Conservation (phyloP, 64 coral and sea anemone species). For the Acropora yongei region DNA sequence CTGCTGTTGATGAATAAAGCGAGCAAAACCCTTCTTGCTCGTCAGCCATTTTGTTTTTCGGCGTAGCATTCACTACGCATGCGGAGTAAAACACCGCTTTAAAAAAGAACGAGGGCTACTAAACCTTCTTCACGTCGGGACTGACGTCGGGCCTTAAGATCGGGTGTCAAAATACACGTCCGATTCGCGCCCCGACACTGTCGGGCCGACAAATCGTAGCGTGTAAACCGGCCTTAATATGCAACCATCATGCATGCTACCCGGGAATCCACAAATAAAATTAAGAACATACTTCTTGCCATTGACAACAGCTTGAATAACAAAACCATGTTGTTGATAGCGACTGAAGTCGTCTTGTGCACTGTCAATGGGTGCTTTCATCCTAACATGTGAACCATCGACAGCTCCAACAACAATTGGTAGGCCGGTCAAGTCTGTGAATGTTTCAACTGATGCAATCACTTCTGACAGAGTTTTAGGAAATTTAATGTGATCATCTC, state of each 20-base stretch:
- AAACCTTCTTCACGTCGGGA: no score
- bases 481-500: conserved; percentile 30
- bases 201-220: no score
- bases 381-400: conserved; percentile 18
- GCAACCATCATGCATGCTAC: conserved; percentile 31
- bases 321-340: neutral
- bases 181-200: no score
- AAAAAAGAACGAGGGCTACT: no score
- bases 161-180: no score
- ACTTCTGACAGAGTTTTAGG: conserved; percentile 39
- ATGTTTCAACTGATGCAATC: conserved; percentile 40
- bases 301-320: neutral
- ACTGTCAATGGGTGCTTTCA: conserved; percentile 43
- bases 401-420: neutral
- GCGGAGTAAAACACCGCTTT: no score
- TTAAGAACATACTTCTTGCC: conserved; percentile 26
- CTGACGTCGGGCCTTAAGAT: no score
- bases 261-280: conserved; percentile 48
- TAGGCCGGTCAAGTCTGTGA: conserved; percentile 7
- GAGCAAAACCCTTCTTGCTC: no score
- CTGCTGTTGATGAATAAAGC: no score
- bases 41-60: no score
- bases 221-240: no score
- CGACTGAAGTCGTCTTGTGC: conserved; percentile 35
- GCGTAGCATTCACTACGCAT: no score